Evolutionary conservation across 2,113 vertebrate genomes (phyloP).

Genomic region (Myotis davidii): DNA sequence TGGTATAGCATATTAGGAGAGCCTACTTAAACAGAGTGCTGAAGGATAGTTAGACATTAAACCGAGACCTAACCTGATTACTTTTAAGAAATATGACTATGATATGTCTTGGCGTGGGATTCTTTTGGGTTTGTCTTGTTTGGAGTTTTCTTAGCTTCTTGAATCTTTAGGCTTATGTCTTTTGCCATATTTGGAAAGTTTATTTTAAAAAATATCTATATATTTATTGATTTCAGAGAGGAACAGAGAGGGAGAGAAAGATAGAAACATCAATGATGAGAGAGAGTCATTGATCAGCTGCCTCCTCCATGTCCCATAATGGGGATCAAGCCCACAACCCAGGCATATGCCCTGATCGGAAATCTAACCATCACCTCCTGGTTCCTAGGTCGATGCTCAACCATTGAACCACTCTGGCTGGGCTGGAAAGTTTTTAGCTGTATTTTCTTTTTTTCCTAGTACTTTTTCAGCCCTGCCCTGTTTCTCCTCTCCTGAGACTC

Average conservation of each 20-base stretch:
- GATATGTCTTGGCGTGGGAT: neutral
- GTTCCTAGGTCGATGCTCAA: no score
- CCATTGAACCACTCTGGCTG: no score
- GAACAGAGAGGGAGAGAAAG: no score
- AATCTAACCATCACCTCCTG: no score
- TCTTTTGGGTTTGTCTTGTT: constrained; percentile 42
- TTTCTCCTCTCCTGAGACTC: neutral
- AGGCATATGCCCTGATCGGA: no score
- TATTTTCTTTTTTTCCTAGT: neutral
- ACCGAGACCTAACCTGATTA: neutral
- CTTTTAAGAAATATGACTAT: neutral
- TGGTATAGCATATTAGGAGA: neutral
- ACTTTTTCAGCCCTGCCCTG: neutral
- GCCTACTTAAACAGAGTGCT: neutral
- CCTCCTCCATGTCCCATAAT: no score
- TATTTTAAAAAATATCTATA: no score
- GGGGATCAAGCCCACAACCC: no score
- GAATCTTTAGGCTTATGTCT: neutral
- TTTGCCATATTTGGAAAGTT: constrained; percentile 42
- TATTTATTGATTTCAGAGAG: no score
- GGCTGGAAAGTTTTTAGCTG: neutral
- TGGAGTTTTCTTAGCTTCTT: neutral
- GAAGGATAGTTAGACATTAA: neutral
- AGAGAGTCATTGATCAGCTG: no score
- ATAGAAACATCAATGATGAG: no score